These are phyloP conservation scores for Diplolepis rosae DNA, from an alignment of 2,888 invertebrate species.

Conservation along the genomic window DNA sequence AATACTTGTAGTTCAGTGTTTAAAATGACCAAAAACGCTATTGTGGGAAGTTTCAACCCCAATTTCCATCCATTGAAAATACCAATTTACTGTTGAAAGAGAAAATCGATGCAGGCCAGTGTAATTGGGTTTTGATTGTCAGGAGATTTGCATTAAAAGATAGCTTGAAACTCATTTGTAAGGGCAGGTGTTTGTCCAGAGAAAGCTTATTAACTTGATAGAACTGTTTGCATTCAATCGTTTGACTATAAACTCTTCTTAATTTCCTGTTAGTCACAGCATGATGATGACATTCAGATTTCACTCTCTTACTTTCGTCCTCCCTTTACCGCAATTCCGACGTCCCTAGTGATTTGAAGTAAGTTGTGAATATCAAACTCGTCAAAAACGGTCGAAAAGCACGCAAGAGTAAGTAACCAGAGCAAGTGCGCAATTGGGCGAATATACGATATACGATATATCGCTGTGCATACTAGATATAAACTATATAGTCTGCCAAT, in stretches of 20 bases:
- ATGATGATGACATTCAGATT: background rate
- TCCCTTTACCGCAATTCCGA: background rate
- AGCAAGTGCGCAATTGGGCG: constrained; percentile 4
- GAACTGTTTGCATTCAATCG: constrained; percentile 13
- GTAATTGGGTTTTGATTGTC: background rate
- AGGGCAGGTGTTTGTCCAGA: background rate
- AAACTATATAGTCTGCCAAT: constrained; percentile 46
- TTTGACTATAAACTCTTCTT: background rate
- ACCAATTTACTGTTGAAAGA: no score
- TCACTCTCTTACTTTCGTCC: background rate
- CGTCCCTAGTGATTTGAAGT: background rate
- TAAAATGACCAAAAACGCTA: no score
- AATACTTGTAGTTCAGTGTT: no score
- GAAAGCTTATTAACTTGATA: constrained; percentile 21
- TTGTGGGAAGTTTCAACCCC: no score
- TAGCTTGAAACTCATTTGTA: background rate
- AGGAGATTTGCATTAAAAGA: background rate
- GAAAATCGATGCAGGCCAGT: no score
- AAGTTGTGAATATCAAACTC: background rate
- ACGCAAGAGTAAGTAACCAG: background rate
- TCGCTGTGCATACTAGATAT: constrained; percentile 33
- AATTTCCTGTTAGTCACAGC: constrained; percentile 11
- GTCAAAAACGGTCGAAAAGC: background rate
- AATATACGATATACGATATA: constrained; percentile 43
- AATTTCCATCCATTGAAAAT: no score